Conservation (phyloP, 2,797 vertebrate genomes). For the Nannoperca obscura region DNA sequence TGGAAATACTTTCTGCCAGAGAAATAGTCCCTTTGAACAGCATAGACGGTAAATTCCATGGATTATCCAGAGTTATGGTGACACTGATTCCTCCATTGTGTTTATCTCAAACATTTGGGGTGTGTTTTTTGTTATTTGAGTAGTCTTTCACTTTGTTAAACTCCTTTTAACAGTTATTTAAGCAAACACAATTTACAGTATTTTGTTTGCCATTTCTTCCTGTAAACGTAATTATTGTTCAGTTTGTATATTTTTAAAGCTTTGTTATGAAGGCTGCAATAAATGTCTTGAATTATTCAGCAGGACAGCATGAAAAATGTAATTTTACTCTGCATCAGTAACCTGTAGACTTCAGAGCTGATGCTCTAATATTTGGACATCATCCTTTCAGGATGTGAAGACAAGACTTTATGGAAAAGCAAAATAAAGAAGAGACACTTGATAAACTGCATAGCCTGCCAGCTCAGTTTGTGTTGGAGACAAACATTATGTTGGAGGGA, state of each 20-base stretch:
- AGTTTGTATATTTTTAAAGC: background rate
- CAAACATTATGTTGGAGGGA: background rate
- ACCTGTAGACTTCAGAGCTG: background rate
- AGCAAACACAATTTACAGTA: too few species aligned
- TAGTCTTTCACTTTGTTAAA: too few species aligned
- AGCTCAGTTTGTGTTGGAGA: background rate
- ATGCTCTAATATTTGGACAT: background rate
- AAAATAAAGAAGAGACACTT: background rate
- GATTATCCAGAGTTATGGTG: too few species aligned
- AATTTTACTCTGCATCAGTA: background rate
- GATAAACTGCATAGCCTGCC: background rate
- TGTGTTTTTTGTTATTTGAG: too few species aligned
- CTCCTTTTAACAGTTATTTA: too few species aligned
- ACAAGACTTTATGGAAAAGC: background rate
- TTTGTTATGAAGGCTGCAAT: background rate
- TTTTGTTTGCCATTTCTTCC: background rate
- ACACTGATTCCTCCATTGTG: too few species aligned
- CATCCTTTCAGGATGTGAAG: background rate
- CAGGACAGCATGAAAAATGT: background rate
- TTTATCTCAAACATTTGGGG: too few species aligned
- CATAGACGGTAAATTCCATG: too few species aligned
- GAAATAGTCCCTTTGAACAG: background rate
- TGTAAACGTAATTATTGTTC: background rate
- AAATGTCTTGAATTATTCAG: background rate
- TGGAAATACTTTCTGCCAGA: background rate